Evolutionary conservation across 2,797 vertebrate genomes (phyloP), one percentile per base, ranked within the genome.

Genomic region (Melanogrammus aeglefinus): DNA sequence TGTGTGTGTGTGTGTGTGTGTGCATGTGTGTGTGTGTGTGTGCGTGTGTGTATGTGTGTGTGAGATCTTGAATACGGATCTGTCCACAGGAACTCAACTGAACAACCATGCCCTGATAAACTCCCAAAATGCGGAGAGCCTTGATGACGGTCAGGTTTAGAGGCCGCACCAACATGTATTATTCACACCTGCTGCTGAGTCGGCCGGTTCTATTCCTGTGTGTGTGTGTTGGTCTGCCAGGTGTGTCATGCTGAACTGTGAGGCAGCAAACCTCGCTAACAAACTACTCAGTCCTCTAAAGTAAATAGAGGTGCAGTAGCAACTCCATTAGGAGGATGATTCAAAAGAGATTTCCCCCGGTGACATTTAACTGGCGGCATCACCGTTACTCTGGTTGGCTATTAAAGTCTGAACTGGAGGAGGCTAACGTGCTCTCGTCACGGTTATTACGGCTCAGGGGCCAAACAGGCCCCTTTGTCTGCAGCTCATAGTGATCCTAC

Each of bases 101-200:
- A 14, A 57, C 51, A 8, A 21, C 51, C 1, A n/a, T n/a, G 51
- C n/a, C 18, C 51, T n/a, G 51, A n/a, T 57, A 57, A 5, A 21
- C 51, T 57, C 51, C 16, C 18, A 21, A 57, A 57, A 57, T n/a
- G 51, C 16, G 1, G 18, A 57, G 6, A 47, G 4, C 44, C 16
- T 47, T 57, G 18, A 7, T n/a, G 51, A 1, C 5, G 6, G 51
- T 51, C 47, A 51, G 16, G 82, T 87, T 81, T 81, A 35, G 81
- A 79, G 73, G 81, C 29, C 80, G 84, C 75, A 75, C 35, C 86
- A 87, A 83, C 86, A 90, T 91, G 86, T 85, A 88, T 82, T 80
- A 86, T 88, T 86, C 86, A 82, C 88, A 92, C 88, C 88, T 91
- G 86, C 79, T 86, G 87, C 87, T 86, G 82, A 33, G 75, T 80